Evolutionary conservation across 2,113 vertebrate species (phyloP).

Genomic region (Callithrix jacchus): DNA sequence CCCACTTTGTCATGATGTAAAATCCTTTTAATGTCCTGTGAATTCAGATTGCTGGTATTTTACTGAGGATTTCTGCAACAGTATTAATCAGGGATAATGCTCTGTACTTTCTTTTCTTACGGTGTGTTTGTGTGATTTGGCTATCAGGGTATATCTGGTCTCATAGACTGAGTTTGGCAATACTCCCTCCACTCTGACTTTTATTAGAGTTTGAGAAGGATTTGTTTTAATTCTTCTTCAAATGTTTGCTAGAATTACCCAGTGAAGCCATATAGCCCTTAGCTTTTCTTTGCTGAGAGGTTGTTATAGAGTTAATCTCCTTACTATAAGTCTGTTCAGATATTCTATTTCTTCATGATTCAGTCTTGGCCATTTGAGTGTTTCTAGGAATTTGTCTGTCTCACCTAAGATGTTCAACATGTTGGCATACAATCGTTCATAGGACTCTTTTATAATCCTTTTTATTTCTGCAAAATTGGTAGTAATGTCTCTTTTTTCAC

Average conservation of each 20-base stretch:
- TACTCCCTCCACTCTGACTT: background rate
- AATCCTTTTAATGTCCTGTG: background rate
- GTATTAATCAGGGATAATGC: background rate
- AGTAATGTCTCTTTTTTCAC: background rate
- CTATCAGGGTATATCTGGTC: background rate
- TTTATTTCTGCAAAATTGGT: background rate
- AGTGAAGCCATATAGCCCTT: background rate
- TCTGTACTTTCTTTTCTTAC: background rate
- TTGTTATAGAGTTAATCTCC: background rate
- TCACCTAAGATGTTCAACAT: background rate
- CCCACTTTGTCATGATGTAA: background rate
- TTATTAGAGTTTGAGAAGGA: background rate
- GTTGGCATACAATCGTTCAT: background rate
- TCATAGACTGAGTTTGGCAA: background rate
- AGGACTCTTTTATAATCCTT: background rate
- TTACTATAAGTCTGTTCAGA: background rate
- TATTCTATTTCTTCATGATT: background rate
- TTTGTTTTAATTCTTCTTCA: background rate
- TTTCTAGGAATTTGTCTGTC: background rate
- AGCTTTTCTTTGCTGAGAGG: background rate
- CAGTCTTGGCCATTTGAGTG: background rate
- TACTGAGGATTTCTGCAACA: background rate
- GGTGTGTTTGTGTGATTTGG: background rate
- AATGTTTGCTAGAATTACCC: background rate
- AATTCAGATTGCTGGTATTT: background rate